Conservation (phyloP, 2,113 vertebrate genomes). For the Phalacrocorax brasilianus region DNA sequence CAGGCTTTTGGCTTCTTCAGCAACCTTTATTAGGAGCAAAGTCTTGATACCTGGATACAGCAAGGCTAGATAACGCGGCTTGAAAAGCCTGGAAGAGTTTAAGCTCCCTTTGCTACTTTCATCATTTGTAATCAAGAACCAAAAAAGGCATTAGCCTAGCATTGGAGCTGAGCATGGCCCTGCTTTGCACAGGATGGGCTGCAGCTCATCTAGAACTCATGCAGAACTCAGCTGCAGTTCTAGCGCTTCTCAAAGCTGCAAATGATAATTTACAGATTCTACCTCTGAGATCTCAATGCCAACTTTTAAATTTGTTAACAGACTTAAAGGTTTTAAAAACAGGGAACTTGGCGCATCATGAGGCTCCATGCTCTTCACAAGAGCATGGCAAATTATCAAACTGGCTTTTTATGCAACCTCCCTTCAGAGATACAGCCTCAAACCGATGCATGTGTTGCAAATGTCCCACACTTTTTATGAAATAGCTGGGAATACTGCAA, state of each 20-base stretch:
- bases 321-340: not conserved
- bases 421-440: not conserved
- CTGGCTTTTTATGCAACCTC: not conserved
- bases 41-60: too few species aligned
- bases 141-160: not conserved
- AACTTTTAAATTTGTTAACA: not conserved
- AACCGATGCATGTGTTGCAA: rapidly evolving
- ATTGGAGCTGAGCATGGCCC: rapidly evolving
- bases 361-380: not conserved
- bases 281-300: not conserved
- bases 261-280: not conserved
- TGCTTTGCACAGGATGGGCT: rapidly evolving
- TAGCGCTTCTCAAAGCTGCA: not conserved
- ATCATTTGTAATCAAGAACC: not conserved
- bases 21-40: not conserved
- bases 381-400: not conserved
- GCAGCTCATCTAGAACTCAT: not conserved
- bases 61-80: not conserved
- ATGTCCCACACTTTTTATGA: not conserved
- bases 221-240: not conserved
- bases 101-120: not conserved
- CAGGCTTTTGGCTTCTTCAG: not conserved
- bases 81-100: not conserved
- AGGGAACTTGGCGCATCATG: rapidly evolving
- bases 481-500: not conserved